Base-by-base conservation (phyloP, 2,888 invertebrate species). In the Pseudoips prasinana region DNA sequence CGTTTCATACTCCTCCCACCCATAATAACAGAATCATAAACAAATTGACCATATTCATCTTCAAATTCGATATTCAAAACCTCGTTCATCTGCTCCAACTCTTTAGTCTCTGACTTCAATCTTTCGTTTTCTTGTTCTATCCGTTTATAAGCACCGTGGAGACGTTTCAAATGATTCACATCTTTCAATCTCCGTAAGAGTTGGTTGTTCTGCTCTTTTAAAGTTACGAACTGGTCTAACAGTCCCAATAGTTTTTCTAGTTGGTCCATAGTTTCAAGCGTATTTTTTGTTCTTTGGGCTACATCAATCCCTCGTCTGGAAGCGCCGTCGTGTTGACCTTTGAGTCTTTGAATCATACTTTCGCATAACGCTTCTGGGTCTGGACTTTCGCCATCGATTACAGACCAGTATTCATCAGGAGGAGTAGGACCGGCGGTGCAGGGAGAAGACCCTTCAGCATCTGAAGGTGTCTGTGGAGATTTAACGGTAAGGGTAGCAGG, bases 221-320 rank as follows among this genome's bases (percentile, higher is more conserved):
- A 76, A 23, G 91, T 91, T 3, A 94, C 86, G 47, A 95, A 90
- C 61, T 95, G 94, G 61, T 96, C 94, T 73, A 96, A 90, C 18
- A 96, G 77, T 40, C 92, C 91, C 55, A 95, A 92, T 4, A 96
- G 86, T 55, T 94, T 94, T 51, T 95, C 95, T 29, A 96, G 73
- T 61, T 96, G 95, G 59, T 95, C 95, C 43, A 96, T 90, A 0
- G 93, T 91, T 51, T 93, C 92, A 7, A 92, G 81, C 0, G 92
- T 90, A 8, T 90, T 90, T 49, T 91, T 84, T 0, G 91, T 90
- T 18, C 85, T 90, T 1, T 87, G 73, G 25, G 92, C 92, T 1
- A 90, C 74, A 7, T 91, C 86, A 33, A 81, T 90, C 0, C 91
- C 89, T 4, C 91, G 83, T 38, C 75, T 81, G 7, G 91, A 90